Evolutionary conservation across 2,113 vertebrate species (phyloP).

Genomic region (Rhodinocichla rosea): DNA sequence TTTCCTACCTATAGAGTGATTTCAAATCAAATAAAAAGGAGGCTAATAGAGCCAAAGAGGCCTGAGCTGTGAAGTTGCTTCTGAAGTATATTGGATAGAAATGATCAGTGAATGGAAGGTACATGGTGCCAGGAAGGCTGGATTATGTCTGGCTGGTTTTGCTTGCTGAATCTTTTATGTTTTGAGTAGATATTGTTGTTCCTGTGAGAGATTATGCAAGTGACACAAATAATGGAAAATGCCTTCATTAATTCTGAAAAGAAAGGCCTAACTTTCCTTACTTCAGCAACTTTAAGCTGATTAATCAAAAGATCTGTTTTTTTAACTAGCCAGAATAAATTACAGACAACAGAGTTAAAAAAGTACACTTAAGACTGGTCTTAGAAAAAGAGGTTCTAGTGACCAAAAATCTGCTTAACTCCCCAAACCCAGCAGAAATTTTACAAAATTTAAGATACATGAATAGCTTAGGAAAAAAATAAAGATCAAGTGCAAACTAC

Average conservation of each 20-base stretch:
- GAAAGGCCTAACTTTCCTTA: background rate
- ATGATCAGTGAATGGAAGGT: slow-evolving; percentile 30
- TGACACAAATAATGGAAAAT: slow-evolving; percentile 7
- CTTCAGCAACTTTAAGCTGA: background rate
- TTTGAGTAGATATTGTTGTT: background rate
- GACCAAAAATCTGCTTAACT: background rate
- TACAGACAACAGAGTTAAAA: background rate
- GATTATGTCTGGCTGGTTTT: slow-evolving; percentile 26
- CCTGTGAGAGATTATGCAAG: slow-evolving; percentile 1
- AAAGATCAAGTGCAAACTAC: background rate
- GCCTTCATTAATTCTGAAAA: background rate
- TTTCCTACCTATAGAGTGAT: slow-evolving; percentile 38
- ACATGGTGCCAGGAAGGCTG: background rate
- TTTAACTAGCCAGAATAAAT: background rate
- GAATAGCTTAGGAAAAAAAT: background rate
- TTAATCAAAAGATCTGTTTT: background rate
- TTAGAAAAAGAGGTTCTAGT: background rate
- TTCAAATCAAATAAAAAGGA: slow-evolving; percentile 35
- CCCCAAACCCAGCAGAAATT: background rate
- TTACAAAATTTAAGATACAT: background rate
- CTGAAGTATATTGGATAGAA: slow-evolving; percentile 24
- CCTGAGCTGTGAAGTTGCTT: slow-evolving; percentile 36
- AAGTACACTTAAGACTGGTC: background rate
- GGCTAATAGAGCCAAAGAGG: slow-evolving; percentile 12
- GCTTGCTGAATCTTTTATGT: background rate